Evolutionary conservation across 2,797 vertebrate species (phyloP).

Genomic region (Enteromius thamalakanensis): DNA sequence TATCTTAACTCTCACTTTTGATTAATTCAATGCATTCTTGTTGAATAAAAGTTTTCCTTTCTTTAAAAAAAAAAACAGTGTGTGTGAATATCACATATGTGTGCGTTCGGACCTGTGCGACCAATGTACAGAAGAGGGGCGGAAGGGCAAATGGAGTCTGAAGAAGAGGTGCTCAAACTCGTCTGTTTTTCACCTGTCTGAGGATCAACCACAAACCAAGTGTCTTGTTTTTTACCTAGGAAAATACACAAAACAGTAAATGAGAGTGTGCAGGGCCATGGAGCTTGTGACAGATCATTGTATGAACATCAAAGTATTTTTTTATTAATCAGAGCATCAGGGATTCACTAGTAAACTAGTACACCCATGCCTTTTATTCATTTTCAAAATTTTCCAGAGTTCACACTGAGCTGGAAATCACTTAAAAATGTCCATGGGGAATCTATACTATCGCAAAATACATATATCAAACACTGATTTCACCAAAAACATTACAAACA

Average conservation of each 20-base stretch:
- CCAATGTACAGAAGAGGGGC: slow-evolving; percentile 91
- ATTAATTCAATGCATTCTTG: background rate
- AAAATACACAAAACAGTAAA: slow-evolving; percentile 17
- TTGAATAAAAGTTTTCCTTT: background rate
- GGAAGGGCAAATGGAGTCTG: slow-evolving; percentile 86
- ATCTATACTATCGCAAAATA: background rate
- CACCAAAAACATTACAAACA: background rate
- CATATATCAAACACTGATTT: background rate
- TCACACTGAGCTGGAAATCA: background rate
- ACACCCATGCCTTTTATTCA: background rate
- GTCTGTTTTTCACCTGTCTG: slow-evolving; percentile 93
- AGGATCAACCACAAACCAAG: slow-evolving; percentile 94
- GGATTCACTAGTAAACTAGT: background rate
- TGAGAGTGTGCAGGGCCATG: background rate
- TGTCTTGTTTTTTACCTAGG: slow-evolving; percentile 93
- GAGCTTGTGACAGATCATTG: background rate
- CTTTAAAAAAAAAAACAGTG: background rate
- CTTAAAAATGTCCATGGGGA: too few relatives aligned
- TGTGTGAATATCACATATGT: background rate
- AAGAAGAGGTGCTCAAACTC: slow-evolving; percentile 86
- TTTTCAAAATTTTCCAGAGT: background rate
- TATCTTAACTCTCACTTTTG: background rate
- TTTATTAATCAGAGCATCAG: too few relatives aligned
- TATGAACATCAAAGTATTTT: background rate
- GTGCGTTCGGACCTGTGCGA: slow-evolving; percentile 82